Base-by-base conservation (phyloP, 2,888 invertebrate genomes). In the Rhogogaster chlorosoma region DNA sequence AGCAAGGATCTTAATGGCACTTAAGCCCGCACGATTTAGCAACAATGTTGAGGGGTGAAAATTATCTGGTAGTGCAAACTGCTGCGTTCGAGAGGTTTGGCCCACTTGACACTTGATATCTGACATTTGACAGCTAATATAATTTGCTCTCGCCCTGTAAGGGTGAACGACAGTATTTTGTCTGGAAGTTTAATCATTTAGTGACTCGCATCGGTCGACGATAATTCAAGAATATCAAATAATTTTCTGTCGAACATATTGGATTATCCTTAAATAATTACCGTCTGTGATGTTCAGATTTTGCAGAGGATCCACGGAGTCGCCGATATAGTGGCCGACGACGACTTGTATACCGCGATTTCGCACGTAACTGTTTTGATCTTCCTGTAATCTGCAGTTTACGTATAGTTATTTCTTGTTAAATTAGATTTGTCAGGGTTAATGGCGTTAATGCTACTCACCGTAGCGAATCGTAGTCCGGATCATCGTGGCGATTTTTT, bases 251-350 rank as follows among this genome's bases (percentile, higher is more conserved):
- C 12, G 3, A 15, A 12, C 1, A 45, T 3, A 45, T 45, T 45
- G 15, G 45, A 45, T 45, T 12, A 15, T 45, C 2, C 15, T 26
- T 15, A 18, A 85, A 67, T 42, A 86, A 87, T 91, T 94, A 97
- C 97, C 97, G 94, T 96, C 95, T 85, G 97, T 97, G 88, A 98
- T 95, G 92, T 98, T 98, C 7, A 95, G 95, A 83, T 94, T 93
- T 87, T 94, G 94, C 36, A 91, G 71, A 0, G 92, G 90, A 85
- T 94, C 94, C 70, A 94, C 93, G 42, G 96, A 96, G 91, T 97
- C 97, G 77, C 98, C 98, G 89, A 98, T 95, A 93, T 98, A 98
- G 93, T 98, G 98, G 1, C 98, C 98, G 36, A 98, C 97, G 82
- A 98, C 96, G 7, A 98, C 97, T 91, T 96, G 96, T 93, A 97